Evolutionary conservation across 64 coral and sea anemone species (phyloP), one percentile per base, ranked within the genome.

Genomic region (Anthopleura sola): DNA sequence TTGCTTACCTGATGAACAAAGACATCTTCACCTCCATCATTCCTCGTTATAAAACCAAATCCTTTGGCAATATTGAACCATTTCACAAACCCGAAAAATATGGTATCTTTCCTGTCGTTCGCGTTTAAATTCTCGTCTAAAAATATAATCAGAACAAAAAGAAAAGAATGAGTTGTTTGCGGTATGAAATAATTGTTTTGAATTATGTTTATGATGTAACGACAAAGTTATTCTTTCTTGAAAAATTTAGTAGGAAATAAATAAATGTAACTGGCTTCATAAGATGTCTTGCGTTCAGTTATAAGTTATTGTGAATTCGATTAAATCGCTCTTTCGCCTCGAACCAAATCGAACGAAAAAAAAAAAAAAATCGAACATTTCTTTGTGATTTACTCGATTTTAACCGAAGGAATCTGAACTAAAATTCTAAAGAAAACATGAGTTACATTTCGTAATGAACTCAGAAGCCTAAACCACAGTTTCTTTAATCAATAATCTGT

Each of bases 61-160:
- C 94, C 94, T 96, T 96, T 96, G 21, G 86, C 87, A 20, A 96
- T 57, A 55, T 96, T 96, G 66, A 96, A 96, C 94, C 94, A 96
- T 79, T 96, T 96, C 13, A 96, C 94, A 5, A 87, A 96, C 5
- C 94, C 94, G 3, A 86, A 78, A 49, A 90, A 44, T 55, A 83
- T 53, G n/a, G 49, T 23, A 24, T 31, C 31, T 7, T 85, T n/a
- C 20, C 51, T 89, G 38, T 47, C 36, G 26, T 53, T 74, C 26
- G 33, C 39, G 33, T 81, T 75, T 44, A 55, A 60, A 28, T 46
- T 48, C n/a, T 47, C 85, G 20, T 86, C 83, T 80, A 37, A 79
- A 85, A 91, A 34, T 15, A 14, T 0, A 71, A 14, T 15, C 13
- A 71, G 29, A 71, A 71, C 6, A 26, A 26, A 26, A 0, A n/a